Conservation (phyloP, 1,140 invertebrate genomes). For the Scaptomyza graminum region DNA sequence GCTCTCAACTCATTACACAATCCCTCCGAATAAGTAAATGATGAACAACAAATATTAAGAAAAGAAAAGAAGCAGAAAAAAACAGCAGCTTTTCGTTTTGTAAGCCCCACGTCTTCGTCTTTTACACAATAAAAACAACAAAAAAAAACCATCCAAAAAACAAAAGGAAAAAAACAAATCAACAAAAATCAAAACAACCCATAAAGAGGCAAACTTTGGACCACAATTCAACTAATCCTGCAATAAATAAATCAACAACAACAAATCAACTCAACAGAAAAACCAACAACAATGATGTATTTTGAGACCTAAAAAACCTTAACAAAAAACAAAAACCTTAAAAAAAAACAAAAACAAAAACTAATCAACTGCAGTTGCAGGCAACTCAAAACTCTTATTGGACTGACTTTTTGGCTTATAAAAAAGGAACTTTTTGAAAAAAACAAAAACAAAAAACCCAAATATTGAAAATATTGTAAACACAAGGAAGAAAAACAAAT, state of each 20-base stretch:
- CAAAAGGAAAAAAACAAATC: slow-evolving; percentile 23
- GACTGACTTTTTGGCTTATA: slow-evolving; percentile 81
- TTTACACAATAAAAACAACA: slow-evolving; percentile 9
- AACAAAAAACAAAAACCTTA: slow-evolving; percentile 34
- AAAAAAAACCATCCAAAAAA: slow-evolving; percentile 17
- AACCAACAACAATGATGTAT: slow-evolving; percentile 70
- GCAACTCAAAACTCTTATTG: slow-evolving; percentile 83
- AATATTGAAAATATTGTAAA: slow-evolving; percentile 80
- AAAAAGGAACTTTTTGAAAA: slow-evolving; percentile 75
- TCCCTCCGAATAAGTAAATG: slow-evolving; percentile 72
- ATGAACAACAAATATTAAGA: slow-evolving; percentile 21
- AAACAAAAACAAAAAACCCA: slow-evolving; percentile 41
- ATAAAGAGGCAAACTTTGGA: slow-evolving; percentile 78
- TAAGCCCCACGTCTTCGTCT: slow-evolving; percentile 23
- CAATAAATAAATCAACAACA: slow-evolving; percentile 51
- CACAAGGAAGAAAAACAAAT: slow-evolving; percentile 50
- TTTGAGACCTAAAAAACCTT: slow-evolving; percentile 59
- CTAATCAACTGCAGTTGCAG: slow-evolving; percentile 82
- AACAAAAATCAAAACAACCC: slow-evolving; percentile 55
- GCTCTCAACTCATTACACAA: slow-evolving; percentile 61
- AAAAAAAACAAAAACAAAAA: slow-evolving; percentile 57
- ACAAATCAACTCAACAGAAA: slow-evolving; percentile 28
- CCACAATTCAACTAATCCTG: slow-evolving; percentile 68
- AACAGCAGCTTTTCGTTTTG: slow-evolving; percentile 17
- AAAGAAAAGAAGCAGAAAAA: slow-evolving; percentile 8